Evolutionary conservation across 2,888 invertebrate genomes (phyloP).

Genomic region (Steinernema carpocapsae): DNA sequence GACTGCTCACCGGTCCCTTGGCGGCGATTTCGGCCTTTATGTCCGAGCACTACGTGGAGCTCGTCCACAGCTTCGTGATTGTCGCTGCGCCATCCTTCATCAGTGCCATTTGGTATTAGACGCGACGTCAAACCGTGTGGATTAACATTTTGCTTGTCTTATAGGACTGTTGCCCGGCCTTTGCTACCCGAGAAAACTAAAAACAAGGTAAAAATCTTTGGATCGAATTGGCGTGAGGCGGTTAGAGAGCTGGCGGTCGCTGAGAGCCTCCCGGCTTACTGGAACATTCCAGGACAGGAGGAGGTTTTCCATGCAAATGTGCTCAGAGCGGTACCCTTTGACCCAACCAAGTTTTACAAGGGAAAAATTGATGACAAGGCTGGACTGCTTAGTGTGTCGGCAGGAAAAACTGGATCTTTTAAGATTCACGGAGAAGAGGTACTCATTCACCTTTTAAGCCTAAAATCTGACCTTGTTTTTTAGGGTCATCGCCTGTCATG

Average conservation of each 20-base stretch:
- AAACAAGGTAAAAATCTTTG: constrained; percentile 51
- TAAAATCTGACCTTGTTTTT: constrained; percentile 35
- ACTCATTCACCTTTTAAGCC: no score
- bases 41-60: constrained; percentile 54
- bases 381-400: constrained; percentile 49
- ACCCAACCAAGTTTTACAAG: constrained; percentile 55
- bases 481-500: constrained; percentile 57
- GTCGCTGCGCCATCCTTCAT: constrained; percentile 67
- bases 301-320: constrained; percentile 59
- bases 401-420: constrained; percentile 59
- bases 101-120: constrained; percentile 50
- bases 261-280: constrained; percentile 60
- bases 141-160: constrained; percentile 28
- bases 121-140: neutral
- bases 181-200: constrained; percentile 63
- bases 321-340: constrained; percentile 57
- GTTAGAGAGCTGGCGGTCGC: constrained; percentile 60
- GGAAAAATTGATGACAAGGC: constrained; percentile 44
- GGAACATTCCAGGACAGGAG: constrained; percentile 61
- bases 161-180: constrained; percentile 61
- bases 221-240: constrained; percentile 41
- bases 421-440: constrained; percentile 57
- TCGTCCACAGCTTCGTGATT: constrained; percentile 52
- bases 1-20: constrained; percentile 59
- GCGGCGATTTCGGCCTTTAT: constrained; percentile 66